phyloP scores from a whole-genome alignment of 2,797 vertebrate species.

The Poliocrania exsul region DNA sequence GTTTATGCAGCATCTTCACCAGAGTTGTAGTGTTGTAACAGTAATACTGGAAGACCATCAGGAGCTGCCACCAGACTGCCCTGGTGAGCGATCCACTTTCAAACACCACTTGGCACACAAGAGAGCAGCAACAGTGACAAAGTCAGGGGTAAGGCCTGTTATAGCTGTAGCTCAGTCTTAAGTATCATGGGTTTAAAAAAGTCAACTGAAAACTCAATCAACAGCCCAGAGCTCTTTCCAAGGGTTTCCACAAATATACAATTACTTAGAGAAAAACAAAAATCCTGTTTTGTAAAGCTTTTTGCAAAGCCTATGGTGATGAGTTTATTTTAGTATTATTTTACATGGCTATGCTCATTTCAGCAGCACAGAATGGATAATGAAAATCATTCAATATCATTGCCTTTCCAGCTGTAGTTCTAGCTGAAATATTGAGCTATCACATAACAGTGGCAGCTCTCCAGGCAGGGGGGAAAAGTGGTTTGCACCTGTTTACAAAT shows the following conservation, averaged over 20 bases:
- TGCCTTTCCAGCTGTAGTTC: slow-evolving; percentile 51
- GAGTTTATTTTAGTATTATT: neutral
- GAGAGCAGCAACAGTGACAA: neutral
- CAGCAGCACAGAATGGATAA: neutral
- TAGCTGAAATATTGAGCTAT: slow-evolving; percentile 56
- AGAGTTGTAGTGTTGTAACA: rapidly evolving
- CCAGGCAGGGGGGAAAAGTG: neutral
- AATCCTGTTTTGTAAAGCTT: neutral
- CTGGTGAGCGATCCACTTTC: rapidly evolving
- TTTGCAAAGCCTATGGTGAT: neutral
- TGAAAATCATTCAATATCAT: slow-evolving; percentile 24
- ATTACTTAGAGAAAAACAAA: neutral
- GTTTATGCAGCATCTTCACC: neutral
- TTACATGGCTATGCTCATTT: neutral
- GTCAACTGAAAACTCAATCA: neutral
- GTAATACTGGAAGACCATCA: neutral
- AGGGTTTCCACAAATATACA: neutral
- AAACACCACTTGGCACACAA: neutral
- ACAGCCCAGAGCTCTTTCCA: neutral
- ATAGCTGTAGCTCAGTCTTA: neutral
- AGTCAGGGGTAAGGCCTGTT: neutral
- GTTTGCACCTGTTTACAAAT: slow-evolving; percentile 60
- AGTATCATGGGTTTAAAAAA: neutral
- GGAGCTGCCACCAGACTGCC: rapidly evolving
- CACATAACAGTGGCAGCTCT: slow-evolving; percentile 49